A percentile compares a stretch with the other conserved stretches of the same genome.
Conservation (phyloP, 2,797 vertebrate genomes). For the Sebastes reedi region DNA sequence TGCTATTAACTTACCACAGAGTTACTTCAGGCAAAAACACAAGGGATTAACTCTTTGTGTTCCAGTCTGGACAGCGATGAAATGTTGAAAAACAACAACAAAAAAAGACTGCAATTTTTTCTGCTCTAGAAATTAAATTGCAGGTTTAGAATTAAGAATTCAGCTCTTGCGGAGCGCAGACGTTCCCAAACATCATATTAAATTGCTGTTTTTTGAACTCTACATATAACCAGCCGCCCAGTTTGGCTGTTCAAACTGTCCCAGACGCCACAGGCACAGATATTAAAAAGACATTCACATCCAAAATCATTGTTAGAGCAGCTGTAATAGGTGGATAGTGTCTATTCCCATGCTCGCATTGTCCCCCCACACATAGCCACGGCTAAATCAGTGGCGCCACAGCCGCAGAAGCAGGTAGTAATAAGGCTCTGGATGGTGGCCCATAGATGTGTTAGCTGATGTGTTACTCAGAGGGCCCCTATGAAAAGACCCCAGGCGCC, state of each 20-base stretch:
- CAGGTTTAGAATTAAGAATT: slow-evolving; percentile 39
- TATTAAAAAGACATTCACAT: slow-evolving; percentile 72
- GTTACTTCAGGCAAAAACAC: slow-evolving; percentile 61
- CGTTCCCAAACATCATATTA: slow-evolving; percentile 53
- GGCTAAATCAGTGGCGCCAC: slow-evolving; percentile 78
- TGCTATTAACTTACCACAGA: slow-evolving; percentile 78
- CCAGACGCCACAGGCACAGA: slow-evolving; percentile 62
- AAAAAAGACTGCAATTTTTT: slow-evolving; percentile 12
- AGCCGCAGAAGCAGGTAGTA: slow-evolving; percentile 77
- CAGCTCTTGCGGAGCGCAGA: slow-evolving; percentile 17
- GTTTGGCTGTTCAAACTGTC: slow-evolving; percentile 43
- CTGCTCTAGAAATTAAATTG: slow-evolving; percentile 40
- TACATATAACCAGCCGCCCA: slow-evolving; percentile 31
- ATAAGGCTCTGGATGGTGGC: slow-evolving; percentile 75
- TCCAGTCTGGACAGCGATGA: slow-evolving; percentile 38
- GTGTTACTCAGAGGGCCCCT: slow-evolving; percentile 79
- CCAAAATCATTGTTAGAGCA: slow-evolving; percentile 57
- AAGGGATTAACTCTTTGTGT: slow-evolving; percentile 56
- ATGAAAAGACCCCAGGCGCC: slow-evolving; percentile 81
- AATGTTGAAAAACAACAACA: slow-evolving; percentile 38
- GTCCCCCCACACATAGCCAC: slow-evolving; percentile 60
- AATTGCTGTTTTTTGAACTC: slow-evolving; percentile 42
- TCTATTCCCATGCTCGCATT: slow-evolving; percentile 59
- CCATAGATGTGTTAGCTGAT: slow-evolving; percentile 81
- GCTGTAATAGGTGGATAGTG: slow-evolving; percentile 56